A percentile compares a stretch with the other conserved stretches of the same genome.
Evolutionary conservation across 2,888 invertebrate species (phyloP).

Genomic region (Chymomyza amoena): DNA sequence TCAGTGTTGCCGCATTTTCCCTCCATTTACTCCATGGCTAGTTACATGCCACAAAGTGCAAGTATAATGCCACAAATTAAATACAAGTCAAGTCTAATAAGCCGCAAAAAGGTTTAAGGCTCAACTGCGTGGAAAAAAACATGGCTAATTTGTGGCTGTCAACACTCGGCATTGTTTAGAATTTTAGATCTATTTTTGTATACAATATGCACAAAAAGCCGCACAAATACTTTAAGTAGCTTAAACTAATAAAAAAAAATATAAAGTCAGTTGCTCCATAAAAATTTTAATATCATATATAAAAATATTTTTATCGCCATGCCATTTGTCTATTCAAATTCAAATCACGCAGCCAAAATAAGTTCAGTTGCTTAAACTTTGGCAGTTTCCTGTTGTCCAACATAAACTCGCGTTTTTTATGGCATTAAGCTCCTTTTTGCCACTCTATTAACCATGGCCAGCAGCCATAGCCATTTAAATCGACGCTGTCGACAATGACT

Average conservation of each 20-base stretch:
- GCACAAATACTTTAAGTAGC: conserved; percentile 31
- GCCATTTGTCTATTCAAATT: conserved; percentile 34
- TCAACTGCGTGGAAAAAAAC: neutral
- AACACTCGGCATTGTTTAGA: conserved; percentile 37
- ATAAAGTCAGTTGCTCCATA: conserved; percentile 40
- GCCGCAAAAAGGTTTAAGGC: neutral
- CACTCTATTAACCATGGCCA: neutral
- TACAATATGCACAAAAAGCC: neutral
- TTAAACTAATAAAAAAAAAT: conserved; percentile 33
- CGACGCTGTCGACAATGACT: neutral
- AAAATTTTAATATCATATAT: conserved; percentile 19
- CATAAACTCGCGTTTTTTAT: neutral
- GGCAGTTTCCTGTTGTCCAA: neutral
- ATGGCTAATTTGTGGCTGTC: conserved; percentile 26
- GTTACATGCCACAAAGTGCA: conserved; percentile 18
- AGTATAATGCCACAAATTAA: neutral
- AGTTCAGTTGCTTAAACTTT: neutral
- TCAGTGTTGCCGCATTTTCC: neutral
- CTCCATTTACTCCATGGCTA: conserved; percentile 36
- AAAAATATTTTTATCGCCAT: conserved; percentile 4
- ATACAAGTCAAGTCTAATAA: neutral
- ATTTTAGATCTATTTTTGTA: conserved; percentile 2
- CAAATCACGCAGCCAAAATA: conserved; percentile 11
- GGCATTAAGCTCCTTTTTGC: neutral
- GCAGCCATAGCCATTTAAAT: neutral